Evolutionary conservation across 37 sponge, comb jelly and placozoan genomes (phyloP).

Genomic region (Aplysina aerophoba): DNA sequence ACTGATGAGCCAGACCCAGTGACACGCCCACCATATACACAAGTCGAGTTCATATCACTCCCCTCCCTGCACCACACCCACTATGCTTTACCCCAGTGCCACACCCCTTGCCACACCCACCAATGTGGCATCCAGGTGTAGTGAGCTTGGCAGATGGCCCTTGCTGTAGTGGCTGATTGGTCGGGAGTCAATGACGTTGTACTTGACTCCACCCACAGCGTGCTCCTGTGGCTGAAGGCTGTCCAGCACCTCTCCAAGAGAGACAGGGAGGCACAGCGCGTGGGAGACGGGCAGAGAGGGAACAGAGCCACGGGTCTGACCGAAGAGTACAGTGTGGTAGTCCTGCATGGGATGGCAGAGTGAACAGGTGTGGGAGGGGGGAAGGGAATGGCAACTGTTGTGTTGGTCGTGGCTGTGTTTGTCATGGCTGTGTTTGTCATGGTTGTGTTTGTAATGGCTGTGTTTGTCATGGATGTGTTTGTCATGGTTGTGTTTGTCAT

Average conservation of each 20-base stretch:
- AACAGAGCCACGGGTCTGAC: slow-evolving; percentile 31
- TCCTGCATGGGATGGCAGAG: slow-evolving; percentile 42
- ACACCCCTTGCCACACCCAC: slow-evolving; percentile 41
- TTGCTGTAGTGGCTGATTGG: slow-evolving; percentile 83
- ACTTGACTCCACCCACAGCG: slow-evolving; percentile 49
- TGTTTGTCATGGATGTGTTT: too few relatives aligned
- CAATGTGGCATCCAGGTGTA: slow-evolving; percentile 82
- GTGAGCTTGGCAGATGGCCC: slow-evolving; percentile 78
- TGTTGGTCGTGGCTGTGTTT: too few relatives aligned
- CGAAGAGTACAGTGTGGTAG: slow-evolving; percentile 75
- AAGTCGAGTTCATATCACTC: neutral
- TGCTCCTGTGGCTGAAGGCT: slow-evolving; percentile 17
- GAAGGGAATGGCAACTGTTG: too few relatives aligned
- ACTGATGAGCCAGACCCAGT: too few relatives aligned
- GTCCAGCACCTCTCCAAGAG: slow-evolving; percentile 77
- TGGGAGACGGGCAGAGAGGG: slow-evolving; percentile 43
- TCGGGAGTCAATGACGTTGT: slow-evolving; percentile 87
- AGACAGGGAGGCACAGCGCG: slow-evolving; percentile 86
- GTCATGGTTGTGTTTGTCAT: too few relatives aligned
- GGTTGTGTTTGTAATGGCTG: too few relatives aligned
- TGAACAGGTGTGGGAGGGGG: too few relatives aligned
- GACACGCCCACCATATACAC: too few relatives aligned
- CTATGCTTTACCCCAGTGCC: too few relatives aligned
- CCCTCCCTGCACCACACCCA: too few relatives aligned
- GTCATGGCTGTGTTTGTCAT: too few relatives aligned